Evolutionary conservation across 2,888 invertebrate species (phyloP).

Genomic region (Fabriciana adippe): DNA sequence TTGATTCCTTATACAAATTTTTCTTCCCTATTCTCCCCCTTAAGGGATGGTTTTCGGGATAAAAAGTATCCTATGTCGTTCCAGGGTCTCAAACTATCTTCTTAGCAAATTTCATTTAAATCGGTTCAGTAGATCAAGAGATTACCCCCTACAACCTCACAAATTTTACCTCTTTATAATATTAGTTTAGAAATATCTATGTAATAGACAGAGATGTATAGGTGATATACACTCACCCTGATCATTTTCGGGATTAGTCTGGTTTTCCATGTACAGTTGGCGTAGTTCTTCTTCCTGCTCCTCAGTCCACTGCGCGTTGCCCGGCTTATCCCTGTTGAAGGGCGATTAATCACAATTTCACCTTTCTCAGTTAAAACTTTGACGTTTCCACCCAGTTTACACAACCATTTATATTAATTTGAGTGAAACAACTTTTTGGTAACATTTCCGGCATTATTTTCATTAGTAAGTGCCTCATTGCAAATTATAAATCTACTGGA

Average conservation of each 20-base stretch:
- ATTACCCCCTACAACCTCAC: no score
- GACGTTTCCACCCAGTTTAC: slow-evolving; percentile 15
- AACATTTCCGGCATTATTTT: slow-evolving; percentile 1
- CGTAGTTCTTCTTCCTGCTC: slow-evolving; percentile 93
- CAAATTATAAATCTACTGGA: neutral
- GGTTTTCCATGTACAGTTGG: slow-evolving; percentile 92
- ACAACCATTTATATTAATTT: slow-evolving; percentile 27
- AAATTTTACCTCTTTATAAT: no score
- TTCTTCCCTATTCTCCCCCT: no score
- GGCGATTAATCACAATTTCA: slow-evolving; percentile 40
- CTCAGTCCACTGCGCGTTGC: slow-evolving; percentile 88
- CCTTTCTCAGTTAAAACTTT: slow-evolving; percentile 33
- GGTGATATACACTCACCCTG: slow-evolving; percentile 78
- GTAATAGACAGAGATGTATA: no score
- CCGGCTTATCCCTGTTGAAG: slow-evolving; percentile 61
- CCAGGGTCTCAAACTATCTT: no score
- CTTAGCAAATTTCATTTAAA: no score
- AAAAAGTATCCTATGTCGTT: no score
- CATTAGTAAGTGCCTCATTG: neutral
- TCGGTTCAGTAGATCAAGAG: no score
- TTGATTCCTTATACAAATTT: no score
- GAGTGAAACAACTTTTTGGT: slow-evolving; percentile 10
- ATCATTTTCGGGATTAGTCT: slow-evolving; percentile 85
- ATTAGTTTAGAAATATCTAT: no score
- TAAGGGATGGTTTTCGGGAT: no score